A percentile compares a stretch with the other conserved stretches of the same genome.
Evolutionary conservation across 53 echinoderm and acorn worm species (phyloP).

Genomic region (Pentamera pediparva): DNA sequence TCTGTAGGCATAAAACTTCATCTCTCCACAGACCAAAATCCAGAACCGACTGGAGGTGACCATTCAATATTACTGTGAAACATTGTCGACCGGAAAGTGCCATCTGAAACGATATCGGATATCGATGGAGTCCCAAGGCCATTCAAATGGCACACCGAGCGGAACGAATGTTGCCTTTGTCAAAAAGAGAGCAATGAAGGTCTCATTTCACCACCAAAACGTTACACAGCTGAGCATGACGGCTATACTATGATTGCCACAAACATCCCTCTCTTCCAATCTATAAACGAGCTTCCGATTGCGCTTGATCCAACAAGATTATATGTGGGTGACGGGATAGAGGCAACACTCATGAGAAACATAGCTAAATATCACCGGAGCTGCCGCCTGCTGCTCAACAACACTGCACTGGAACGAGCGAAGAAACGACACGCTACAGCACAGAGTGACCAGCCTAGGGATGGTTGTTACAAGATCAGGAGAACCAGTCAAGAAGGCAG

Average conservation of each 20-base stretch:
- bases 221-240: not conserved
- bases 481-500: conserved; percentile 3
- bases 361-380: conserved; percentile 14
- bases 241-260: conserved; percentile 26
- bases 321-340: conserved; percentile 27
- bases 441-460: not conserved
- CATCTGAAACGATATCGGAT: not conserved
- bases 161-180: conserved; percentile 36
- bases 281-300: conserved; percentile 16
- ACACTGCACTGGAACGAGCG: conserved; percentile 16
- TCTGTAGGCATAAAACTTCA: no score
- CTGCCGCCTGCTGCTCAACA: conserved; percentile 20
- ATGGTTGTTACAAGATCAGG: not conserved
- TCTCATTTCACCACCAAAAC: conserved; percentile 16
- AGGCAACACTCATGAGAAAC: not conserved
- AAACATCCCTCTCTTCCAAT: conserved; percentile 11
- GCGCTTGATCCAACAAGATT: conserved; percentile 23
- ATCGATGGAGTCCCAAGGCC: not conserved
- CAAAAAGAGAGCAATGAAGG: conserved; percentile 3
- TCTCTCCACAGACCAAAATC: no score
- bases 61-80: no score
- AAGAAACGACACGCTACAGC: not conserved
- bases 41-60: no score
- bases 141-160: conserved; percentile 4
- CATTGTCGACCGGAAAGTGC: no score